Conservation (phyloP, 2,888 invertebrate species). For the Dryococelus australis region DNA sequence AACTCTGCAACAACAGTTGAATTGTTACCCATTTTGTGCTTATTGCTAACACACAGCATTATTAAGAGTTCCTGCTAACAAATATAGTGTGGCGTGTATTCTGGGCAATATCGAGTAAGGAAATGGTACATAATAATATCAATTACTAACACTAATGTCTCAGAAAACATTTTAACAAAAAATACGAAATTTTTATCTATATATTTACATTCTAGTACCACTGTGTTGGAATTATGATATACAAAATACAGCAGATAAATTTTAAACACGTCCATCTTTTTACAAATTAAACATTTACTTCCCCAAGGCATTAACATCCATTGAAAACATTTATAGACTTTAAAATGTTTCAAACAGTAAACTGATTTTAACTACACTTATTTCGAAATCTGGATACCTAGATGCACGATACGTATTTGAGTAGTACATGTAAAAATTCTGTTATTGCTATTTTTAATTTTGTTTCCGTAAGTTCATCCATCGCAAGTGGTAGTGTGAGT, state of each 20-base stretch:
- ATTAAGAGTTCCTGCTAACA: neutral
- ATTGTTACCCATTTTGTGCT: too few relatives aligned
- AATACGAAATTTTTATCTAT: too few relatives aligned
- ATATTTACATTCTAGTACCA: too few relatives aligned
- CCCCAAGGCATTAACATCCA: neutral
- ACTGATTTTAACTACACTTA: neutral
- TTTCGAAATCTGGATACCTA: neutral
- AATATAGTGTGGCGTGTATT: neutral
- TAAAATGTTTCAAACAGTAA: neutral
- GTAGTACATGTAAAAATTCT: neutral
- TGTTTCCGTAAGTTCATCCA: neutral
- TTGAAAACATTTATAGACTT: constrained; percentile 8
- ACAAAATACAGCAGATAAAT: neutral
- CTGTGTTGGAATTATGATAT: neutral
- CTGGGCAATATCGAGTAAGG: neutral
- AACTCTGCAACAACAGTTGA: neutral
- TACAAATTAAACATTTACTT: neutral
- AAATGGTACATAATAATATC: neutral
- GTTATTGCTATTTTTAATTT: neutral
- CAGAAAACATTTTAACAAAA: neutral
- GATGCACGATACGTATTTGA: neutral
- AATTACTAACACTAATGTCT: neutral
- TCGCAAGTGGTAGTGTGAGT: neutral
- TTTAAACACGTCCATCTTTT: neutral
- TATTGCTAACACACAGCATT: neutral